Percentiles rank a stretch among this genome's conserved stretches.
Evolutionary conservation across 2,888 invertebrate genomes (phyloP).

Genomic region (Mystacides longicornis): DNA sequence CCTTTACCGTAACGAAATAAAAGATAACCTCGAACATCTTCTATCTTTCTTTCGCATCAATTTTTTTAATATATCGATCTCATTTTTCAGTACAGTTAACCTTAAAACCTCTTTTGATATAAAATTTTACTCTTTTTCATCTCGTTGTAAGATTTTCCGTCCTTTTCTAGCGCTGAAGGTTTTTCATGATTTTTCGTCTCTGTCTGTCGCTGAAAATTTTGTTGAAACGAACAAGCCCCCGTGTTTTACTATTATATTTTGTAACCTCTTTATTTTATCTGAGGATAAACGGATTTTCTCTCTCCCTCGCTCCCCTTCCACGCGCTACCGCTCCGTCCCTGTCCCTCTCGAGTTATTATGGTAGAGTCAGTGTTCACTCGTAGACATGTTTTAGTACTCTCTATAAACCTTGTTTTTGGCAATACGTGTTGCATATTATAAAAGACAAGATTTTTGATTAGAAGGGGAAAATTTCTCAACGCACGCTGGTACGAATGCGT

Average conservation of each 20-base stretch:
- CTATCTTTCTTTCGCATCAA: neutral
- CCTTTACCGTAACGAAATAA: neutral
- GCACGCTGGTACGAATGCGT: no score
- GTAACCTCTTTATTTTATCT: neutral
- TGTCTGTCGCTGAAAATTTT: no score
- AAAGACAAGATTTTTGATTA: constrained; percentile 2
- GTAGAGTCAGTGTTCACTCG: no score
- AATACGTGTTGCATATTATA: constrained; percentile 2
- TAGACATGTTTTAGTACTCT: neutral
- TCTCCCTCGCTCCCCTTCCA: neutral
- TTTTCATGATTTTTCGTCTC: neutral
- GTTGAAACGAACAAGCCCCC: neutral
- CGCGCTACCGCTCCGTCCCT: neutral
- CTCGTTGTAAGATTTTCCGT: neutral
- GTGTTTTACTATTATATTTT: neutral
- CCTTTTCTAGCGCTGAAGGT: neutral
- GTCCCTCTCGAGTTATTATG: neutral
- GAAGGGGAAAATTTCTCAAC: neutral
- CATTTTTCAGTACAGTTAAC: neutral
- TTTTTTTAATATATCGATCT: neutral
- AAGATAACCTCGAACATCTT: neutral
- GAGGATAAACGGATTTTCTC: neutral
- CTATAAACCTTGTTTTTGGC: constrained; percentile 1
- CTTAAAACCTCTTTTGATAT: neutral
- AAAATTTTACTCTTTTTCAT: neutral